Base-by-base conservation (phyloP, 2,888 invertebrate genomes). In the Eupithecia exiguata region DNA sequence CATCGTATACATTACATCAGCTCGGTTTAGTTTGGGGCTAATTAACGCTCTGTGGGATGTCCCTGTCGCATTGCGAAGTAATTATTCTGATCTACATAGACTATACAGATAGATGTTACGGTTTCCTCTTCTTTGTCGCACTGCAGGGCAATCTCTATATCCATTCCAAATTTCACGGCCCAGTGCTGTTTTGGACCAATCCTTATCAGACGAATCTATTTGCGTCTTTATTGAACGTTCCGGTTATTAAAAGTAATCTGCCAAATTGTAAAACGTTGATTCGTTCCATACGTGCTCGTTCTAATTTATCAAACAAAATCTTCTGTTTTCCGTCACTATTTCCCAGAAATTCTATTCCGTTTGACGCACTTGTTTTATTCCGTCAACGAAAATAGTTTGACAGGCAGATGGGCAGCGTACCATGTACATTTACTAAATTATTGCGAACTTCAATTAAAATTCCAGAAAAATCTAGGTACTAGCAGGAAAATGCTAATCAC, bases 301-400 rank as follows among this genome's bases (percentile, higher is more conserved):
- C 69, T 10, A 53, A 53, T 58, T 67, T 53, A 16, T 40, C 58
- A 74, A 69, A 71, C 43, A 69, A 69, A 74, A 69, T 38, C 69
- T 58, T 66, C 66, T 40, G 43, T 74, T 65, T 67, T 71, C 38
- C 38, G 61, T 69, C 16, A 5, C 36, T 9, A 66, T 69, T 69
- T 74, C 71, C 65, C 3, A 4, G 72, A 66, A 70, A 68, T 73
- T 53, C 53, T 66, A 46, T 49, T 25, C 14, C 43, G 46, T 69
- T 72, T 75, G 72, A 72, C 72, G 65, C 70, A 70, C 53, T 70
- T 36, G 62, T 67, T 74, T 74, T 25, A 67, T 75, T 68, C 35
- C 53, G 35, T 53, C 74, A 58, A 68, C 70, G 38, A 70, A 70
- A 75, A 76, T 71, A 71, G 69, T 73, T 38, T 76, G 76, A 76